Percentiles rank a stretch among this genome's conserved stretches.
These are phyloP conservation scores for Bucco capensis DNA, from an alignment of 2,113 vertebrate genomes.

Conservation along the genomic window DNA sequence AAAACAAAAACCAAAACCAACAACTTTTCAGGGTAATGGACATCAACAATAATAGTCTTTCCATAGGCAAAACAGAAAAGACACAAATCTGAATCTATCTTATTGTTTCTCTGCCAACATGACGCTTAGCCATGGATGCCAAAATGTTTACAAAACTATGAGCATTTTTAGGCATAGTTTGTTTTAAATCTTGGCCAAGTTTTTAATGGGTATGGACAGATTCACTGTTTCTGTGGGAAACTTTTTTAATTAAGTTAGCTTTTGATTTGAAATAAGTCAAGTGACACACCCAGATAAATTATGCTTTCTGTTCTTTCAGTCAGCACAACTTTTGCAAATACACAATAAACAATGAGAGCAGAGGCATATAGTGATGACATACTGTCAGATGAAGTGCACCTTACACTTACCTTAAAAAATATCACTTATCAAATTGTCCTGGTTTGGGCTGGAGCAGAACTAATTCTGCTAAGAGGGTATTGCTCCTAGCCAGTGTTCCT, in stretches of 20 bases:
- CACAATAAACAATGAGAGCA: background rate
- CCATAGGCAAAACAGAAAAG: background rate
- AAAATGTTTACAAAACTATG: background rate
- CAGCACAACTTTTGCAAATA: background rate
- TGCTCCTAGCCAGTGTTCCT: no score
- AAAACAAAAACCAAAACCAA: no score
- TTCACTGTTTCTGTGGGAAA: background rate
- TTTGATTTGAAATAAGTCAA: background rate
- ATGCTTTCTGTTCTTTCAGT: background rate
- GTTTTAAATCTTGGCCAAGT: background rate
- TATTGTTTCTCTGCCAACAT: background rate
- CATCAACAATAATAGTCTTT: background rate
- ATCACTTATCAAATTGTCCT: background rate
- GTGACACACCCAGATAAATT: background rate
- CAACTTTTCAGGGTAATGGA: background rate
- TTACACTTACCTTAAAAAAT: background rate
- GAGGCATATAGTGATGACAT: background rate
- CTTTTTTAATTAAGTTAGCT: background rate
- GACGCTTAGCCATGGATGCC: background rate
- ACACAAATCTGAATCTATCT: background rate
- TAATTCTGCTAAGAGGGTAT: no score
- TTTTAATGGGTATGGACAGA: background rate
- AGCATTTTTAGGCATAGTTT: background rate
- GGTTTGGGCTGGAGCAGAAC: no score
- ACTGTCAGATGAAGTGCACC: background rate